These are phyloP conservation scores for Plumapathes pennacea DNA, from an alignment of 92 coral and sea anemone genomes.

Conservation along the genomic window DNA sequence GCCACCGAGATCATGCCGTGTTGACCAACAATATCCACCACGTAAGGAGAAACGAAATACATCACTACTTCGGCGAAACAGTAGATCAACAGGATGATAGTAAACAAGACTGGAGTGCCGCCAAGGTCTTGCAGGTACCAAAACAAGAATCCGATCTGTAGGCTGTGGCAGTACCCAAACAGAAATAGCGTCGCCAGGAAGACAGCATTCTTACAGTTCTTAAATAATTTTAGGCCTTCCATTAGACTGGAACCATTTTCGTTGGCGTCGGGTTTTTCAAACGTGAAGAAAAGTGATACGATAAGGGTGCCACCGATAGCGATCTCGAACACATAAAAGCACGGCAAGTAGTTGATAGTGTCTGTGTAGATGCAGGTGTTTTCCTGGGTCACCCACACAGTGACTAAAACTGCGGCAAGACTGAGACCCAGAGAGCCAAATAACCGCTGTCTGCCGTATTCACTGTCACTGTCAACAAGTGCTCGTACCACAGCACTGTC, in stretches of 20 bases:
- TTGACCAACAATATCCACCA: conserved; percentile 63
- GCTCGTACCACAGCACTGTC: conserved; percentile 79
- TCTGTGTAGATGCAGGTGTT: conserved; percentile 66
- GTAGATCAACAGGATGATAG: conserved; percentile 61
- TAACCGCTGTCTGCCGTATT: conserved; percentile 74
- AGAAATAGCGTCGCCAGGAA: conserved; percentile 67
- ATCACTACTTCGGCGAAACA: conserved; percentile 75
- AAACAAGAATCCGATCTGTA: conserved; percentile 71
- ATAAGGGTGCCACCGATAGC: conserved; percentile 73
- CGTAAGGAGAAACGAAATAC: conserved; percentile 52
- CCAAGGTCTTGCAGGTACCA: conserved; percentile 89
- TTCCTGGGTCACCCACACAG: conserved; percentile 58
- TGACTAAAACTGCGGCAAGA: conserved; percentile 68
- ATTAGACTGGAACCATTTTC: conserved; percentile 24
- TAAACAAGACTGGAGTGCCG: conserved; percentile 74
- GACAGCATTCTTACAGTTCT: conserved; percentile 60
- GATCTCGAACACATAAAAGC: conserved; percentile 72
- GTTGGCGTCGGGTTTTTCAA: conserved; percentile 39
- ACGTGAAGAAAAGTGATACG: conserved; percentile 69
- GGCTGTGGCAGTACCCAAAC: conserved; percentile 71
- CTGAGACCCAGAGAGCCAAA: conserved; percentile 78
- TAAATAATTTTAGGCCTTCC: conserved; percentile 66
- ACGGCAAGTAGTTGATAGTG: conserved; percentile 74
- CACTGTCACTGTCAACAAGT: conserved; percentile 67
- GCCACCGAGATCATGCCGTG: conserved; percentile 76